Conservation (phyloP, 2,113 vertebrate genomes). For the Meriones unguiculatus region DNA sequence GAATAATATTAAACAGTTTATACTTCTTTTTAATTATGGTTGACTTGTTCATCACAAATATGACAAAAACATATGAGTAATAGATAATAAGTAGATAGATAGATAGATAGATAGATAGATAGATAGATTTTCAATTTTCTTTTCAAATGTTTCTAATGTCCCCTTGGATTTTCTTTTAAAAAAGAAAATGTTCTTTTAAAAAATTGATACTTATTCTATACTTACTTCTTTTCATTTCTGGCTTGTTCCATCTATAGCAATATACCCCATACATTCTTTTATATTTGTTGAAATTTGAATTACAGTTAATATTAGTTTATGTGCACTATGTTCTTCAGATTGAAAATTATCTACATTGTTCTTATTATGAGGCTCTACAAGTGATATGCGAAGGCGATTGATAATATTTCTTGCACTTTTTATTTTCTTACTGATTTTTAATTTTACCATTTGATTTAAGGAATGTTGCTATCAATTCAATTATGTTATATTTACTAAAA, state of each 20-base stretch:
- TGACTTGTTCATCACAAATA: neutral
- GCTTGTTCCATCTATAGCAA: neutral
- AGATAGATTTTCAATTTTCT: no score
- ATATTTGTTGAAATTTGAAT: neutral
- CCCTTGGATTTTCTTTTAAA: neutral
- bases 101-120: neutral
- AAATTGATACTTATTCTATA: neutral
- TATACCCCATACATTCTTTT: neutral
- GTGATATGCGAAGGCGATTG: neutral
- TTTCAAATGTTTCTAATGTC: neutral
- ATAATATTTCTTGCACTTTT: neutral
- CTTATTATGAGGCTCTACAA: neutral
- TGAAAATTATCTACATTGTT: neutral
- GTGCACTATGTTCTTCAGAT: neutral
- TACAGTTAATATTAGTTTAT: neutral
- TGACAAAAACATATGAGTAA: neutral
- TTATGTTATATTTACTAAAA: neutral
- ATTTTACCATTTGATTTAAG: neutral
- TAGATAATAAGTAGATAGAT: neutral
- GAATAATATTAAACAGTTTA: neutral
- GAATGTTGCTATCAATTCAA: neutral
- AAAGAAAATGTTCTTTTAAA: neutral
- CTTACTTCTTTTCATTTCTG: neutral
- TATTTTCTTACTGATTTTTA: neutral
- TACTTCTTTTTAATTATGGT: neutral